Conservation (phyloP, 2,113 vertebrate genomes). For the Psettodes erumei region DNA sequence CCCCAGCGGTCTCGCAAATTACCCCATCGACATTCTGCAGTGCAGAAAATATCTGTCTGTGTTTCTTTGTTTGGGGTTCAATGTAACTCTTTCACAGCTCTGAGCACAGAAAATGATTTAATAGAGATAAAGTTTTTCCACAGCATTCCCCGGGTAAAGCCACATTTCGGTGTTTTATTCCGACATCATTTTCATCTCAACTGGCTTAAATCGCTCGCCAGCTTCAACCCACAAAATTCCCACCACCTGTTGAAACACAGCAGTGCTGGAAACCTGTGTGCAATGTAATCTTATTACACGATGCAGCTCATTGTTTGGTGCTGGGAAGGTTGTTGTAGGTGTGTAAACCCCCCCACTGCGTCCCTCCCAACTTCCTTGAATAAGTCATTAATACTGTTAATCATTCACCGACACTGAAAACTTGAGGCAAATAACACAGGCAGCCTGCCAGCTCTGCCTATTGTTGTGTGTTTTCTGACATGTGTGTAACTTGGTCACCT, state of each 20-base stretch:
- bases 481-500: slow-evolving; percentile 34
- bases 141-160: neutral
- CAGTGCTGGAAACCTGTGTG: neutral
- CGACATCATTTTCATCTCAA: neutral
- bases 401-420: slow-evolving; percentile 45
- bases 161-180: neutral
- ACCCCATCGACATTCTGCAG: neutral
- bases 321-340: slow-evolving; percentile 22
- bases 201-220: neutral
- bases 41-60: neutral
- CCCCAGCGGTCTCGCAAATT: neutral
- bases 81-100: neutral
- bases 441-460: neutral
- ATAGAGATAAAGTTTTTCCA: neutral
- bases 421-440: neutral
- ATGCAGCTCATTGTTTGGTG: neutral
- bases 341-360: too few relatives aligned
- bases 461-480: slow-evolving; percentile 15
- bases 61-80: neutral
- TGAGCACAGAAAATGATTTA: neutral
- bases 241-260: neutral
- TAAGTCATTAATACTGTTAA: slow-evolving; percentile 41
- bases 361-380: neutral
- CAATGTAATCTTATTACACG: neutral
- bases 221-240: neutral